Percentiles rank a stretch among this genome's conserved stretches.
Evolutionary conservation across 2,797 vertebrate genomes (phyloP).

Genomic region (Pseudochirops cupreus): DNA sequence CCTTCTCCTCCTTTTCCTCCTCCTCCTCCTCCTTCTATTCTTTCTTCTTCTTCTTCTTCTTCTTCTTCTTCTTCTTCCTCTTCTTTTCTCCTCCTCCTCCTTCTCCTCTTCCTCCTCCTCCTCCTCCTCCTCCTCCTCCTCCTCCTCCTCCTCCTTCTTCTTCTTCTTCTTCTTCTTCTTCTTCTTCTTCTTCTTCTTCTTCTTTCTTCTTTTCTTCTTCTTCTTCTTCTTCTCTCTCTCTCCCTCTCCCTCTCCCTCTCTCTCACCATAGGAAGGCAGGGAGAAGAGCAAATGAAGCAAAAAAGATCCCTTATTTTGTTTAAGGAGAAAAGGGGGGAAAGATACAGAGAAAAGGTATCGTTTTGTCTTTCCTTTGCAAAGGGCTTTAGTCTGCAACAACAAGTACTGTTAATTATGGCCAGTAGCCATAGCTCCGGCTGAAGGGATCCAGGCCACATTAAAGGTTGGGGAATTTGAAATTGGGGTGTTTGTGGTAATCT

Average conservation of each 20-base stretch:
- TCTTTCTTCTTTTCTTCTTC: too few species aligned
- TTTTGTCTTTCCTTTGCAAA: constrained; percentile 59
- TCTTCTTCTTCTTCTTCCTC: neutral
- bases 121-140: too few species aligned
- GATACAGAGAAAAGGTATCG: neutral
- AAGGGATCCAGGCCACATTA: constrained; percentile 37
- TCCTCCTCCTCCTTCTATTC: too few species aligned
- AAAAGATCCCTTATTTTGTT: constrained; percentile 14
- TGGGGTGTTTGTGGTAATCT: constrained; percentile 48
- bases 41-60: too few species aligned
- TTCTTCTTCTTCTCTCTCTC: too few species aligned
- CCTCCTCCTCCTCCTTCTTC: too few species aligned
- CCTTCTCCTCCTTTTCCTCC: too few species aligned
- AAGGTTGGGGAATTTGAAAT: constrained; percentile 59
- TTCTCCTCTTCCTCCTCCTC: neutral
- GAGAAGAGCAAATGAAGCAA: constrained; percentile 27
- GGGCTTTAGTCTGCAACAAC: constrained; percentile 63
- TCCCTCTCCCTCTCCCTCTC: neutral
- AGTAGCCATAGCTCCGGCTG: constrained; percentile 53
- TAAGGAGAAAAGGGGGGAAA: constrained; percentile 33
- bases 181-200: too few species aligned
- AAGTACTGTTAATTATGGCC: constrained; percentile 51
- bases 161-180: too few species aligned
- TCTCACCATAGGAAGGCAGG: neutral
- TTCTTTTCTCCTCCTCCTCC: neutral